These are phyloP conservation scores for Emberiza fucata DNA, from an alignment of 2,113 vertebrate genomes.

Conservation along the genomic window DNA sequence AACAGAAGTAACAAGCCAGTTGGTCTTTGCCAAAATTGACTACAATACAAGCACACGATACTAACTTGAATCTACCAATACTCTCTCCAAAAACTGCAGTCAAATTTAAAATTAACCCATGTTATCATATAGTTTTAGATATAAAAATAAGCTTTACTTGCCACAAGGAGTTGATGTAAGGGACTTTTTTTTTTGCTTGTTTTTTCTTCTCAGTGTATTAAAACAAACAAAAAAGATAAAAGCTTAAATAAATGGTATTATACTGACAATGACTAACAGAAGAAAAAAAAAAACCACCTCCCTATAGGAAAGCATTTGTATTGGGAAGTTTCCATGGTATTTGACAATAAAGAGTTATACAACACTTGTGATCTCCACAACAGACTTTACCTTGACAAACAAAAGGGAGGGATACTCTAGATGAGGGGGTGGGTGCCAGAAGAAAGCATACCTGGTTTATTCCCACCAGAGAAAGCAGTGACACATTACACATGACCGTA, in stretches of 20 bases:
- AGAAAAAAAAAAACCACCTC: background rate
- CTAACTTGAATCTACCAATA: background rate
- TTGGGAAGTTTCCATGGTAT: background rate
- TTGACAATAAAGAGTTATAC: background rate
- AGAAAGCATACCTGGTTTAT: background rate
- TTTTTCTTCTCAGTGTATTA: background rate
- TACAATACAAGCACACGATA: background rate
- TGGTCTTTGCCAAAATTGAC: background rate
- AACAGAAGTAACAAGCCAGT: background rate
- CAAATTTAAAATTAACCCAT: background rate
- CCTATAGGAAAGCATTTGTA: background rate
- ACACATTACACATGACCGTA: background rate
- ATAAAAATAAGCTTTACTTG: background rate
- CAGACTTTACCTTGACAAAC: background rate
- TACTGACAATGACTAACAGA: background rate
- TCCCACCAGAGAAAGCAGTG: background rate
- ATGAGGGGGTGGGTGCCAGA: fast-evolving
- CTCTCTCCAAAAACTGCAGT: background rate
- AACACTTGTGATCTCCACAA: background rate
- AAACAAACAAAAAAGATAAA: background rate
- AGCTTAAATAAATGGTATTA: background rate
- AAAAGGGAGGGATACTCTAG: background rate
- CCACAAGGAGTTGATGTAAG: background rate
- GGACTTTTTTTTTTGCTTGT: background rate
- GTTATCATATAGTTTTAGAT: background rate